Conservation (phyloP, 2,888 invertebrate genomes). For the Dioctria linearis region DNA sequence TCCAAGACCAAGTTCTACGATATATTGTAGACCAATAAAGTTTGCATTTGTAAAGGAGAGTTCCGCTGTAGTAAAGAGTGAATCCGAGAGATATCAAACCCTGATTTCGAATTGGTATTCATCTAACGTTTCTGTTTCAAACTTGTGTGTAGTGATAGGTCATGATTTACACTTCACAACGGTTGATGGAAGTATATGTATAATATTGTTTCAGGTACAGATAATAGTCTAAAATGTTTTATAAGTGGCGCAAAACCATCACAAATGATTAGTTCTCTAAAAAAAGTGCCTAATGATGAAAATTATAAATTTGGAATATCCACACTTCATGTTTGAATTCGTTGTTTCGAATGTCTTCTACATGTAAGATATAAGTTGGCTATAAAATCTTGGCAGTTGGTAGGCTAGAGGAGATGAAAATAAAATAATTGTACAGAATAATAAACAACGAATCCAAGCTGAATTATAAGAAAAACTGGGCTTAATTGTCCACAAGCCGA, state of each 20-base stretch:
- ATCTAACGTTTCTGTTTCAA: too few species aligned
- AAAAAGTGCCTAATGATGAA: too few species aligned
- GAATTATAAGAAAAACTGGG: too few species aligned
- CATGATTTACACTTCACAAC: neutral
- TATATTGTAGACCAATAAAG: neutral
- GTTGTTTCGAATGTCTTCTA: neutral
- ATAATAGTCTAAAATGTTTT: neutral
- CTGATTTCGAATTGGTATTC: too few species aligned
- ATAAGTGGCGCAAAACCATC: neutral
- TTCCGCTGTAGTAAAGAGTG: neutral
- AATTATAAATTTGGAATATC: neutral
- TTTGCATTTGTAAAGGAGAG: too few species aligned
- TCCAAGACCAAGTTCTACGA: neutral
- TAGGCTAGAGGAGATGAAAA: too few species aligned
- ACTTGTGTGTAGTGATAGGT: neutral
- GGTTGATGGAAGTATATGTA: neutral
- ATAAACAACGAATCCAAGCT: too few species aligned
- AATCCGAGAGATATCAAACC: too few species aligned
- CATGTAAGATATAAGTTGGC: too few species aligned
- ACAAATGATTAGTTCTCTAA: neutral
- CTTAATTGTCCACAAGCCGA: too few species aligned
- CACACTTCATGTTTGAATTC: neutral
- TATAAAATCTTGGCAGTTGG: too few species aligned
- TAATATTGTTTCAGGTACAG: accelerated
- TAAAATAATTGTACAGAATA: too few species aligned